These are phyloP conservation scores for Dendroctonus valens DNA, from an alignment of 1,140 invertebrate genomes.

Conservation along the genomic window DNA sequence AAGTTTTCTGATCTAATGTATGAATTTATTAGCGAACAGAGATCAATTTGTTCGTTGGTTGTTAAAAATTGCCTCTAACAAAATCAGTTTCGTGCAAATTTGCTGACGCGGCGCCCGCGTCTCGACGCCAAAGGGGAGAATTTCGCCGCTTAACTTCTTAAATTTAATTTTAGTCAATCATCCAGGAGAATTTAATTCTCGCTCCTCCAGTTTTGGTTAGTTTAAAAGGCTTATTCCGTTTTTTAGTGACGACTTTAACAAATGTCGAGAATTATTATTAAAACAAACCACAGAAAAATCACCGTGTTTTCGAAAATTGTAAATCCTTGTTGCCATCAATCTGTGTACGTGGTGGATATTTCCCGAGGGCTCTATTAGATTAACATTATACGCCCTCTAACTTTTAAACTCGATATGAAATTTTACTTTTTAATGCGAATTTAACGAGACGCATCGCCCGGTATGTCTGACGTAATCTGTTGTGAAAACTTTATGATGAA, in stretches of 20 bases:
- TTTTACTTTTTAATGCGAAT: conserved; percentile 35
- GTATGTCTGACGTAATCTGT: conserved; percentile 31
- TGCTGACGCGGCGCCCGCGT: conserved; percentile 21
- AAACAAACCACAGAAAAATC: neutral
- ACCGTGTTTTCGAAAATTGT: conserved; percentile 20
- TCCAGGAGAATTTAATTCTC: conserved; percentile 35
- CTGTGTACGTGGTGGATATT: conserved; percentile 23
- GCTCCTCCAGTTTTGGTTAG: neutral
- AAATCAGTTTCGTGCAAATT: conserved; percentile 38
- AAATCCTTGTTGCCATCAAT: conserved; percentile 24
- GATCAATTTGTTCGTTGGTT: conserved; percentile 34
- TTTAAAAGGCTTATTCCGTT: too few relatives aligned
- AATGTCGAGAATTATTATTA: neutral
- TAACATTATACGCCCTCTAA: conserved; percentile 29
- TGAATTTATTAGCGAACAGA: conserved; percentile 34
- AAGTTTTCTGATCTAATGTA: neutral
- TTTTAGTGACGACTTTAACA: neutral
- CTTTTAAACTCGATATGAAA: conserved; percentile 36
- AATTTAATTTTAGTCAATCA: conserved; percentile 52
- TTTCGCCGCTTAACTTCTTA: conserved; percentile 50
- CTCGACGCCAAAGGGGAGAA: conserved; percentile 41
- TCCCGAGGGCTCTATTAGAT: conserved; percentile 31
- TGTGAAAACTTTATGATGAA: conserved; percentile 28
- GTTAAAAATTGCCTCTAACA: conserved; percentile 43
- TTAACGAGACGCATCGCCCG: conserved; percentile 26